Conservation (phyloP, 2,113 vertebrate species). For the Oncorhynchus tshawytscha region DNA sequence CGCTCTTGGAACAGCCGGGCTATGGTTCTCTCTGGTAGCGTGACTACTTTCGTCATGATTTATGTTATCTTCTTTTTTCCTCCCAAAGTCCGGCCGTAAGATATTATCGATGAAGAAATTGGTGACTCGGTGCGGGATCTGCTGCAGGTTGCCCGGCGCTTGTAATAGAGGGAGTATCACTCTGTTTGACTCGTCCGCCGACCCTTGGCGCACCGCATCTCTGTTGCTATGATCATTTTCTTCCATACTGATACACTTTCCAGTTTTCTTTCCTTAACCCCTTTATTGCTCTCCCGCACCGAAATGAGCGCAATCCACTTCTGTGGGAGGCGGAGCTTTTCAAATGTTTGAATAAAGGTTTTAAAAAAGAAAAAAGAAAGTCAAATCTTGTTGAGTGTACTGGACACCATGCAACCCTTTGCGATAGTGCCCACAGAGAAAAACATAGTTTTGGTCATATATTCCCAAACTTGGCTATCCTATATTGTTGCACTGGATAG, state of each 20-base stretch:
- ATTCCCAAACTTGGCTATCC: conserved; percentile 58
- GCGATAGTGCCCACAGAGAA: conserved; percentile 71
- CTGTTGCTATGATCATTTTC: conserved; percentile 82
- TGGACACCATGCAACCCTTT: conserved; percentile 68
- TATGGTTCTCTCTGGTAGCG: conserved; percentile 67
- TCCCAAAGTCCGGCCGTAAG: conserved; percentile 89
- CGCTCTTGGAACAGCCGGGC: conserved; percentile 71
- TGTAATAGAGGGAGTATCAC: conserved; percentile 78
- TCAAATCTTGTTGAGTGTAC: conserved; percentile 47
- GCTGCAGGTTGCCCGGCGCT: conserved; percentile 82
- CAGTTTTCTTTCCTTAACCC: conserved; percentile 66
- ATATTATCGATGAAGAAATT: conserved; percentile 99
- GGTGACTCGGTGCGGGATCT: conserved; percentile 86
- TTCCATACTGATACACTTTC: conserved; percentile 85
- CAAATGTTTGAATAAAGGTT: conserved; percentile 40
- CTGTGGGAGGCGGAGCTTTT: conserved; percentile 19
- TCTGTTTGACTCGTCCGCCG: conserved; percentile 80
- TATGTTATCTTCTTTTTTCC: conserved; percentile 79
- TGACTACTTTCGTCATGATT: conserved; percentile 65
- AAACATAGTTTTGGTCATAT: conserved; percentile 74
- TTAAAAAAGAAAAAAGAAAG: conserved; percentile 23
- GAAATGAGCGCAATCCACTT: conserved; percentile 56
- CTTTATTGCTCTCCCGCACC: conserved; percentile 67
- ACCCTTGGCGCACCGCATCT: conserved; percentile 77
- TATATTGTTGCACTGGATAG: conserved; percentile 45